These are phyloP conservation scores for Pardalotus punctatus DNA, from an alignment of 2,113 vertebrate species.

Conservation along the genomic window DNA sequence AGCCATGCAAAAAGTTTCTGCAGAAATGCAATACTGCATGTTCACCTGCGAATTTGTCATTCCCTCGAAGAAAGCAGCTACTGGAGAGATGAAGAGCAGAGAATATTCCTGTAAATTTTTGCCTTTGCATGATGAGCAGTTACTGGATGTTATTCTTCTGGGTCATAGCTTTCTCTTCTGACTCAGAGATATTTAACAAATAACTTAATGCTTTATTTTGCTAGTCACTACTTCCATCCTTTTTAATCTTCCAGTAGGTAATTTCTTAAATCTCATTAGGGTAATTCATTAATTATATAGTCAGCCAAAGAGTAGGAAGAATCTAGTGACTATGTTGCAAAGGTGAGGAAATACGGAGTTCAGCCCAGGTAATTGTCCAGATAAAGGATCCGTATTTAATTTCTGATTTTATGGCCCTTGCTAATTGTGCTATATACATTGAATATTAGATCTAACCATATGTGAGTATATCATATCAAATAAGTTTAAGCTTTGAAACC, in stretches of 20 bases:
- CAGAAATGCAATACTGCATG: not conserved
- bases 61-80: not conserved
- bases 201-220: not conserved
- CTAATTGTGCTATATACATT: not conserved
- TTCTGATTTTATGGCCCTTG: not conserved
- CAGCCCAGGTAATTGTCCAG: rapidly evolving
- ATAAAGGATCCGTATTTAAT: not conserved
- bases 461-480: not conserved
- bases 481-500: not conserved
- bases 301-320: not conserved
- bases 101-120: not conserved
- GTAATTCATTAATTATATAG: not conserved
- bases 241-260: not conserved
- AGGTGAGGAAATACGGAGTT: not conserved
- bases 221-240: not conserved
- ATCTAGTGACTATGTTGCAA: not conserved
- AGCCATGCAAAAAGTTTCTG: not conserved
- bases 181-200: not conserved
- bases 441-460: not conserved
- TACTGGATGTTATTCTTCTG: not conserved
- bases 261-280: not conserved
- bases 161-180: not conserved
- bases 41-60: not conserved
- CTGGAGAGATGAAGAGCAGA: not conserved
- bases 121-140: not conserved